phyloP scores from a whole-genome alignment of 2,113 vertebrate species.

The Paramormyrops kingsleyae region DNA sequence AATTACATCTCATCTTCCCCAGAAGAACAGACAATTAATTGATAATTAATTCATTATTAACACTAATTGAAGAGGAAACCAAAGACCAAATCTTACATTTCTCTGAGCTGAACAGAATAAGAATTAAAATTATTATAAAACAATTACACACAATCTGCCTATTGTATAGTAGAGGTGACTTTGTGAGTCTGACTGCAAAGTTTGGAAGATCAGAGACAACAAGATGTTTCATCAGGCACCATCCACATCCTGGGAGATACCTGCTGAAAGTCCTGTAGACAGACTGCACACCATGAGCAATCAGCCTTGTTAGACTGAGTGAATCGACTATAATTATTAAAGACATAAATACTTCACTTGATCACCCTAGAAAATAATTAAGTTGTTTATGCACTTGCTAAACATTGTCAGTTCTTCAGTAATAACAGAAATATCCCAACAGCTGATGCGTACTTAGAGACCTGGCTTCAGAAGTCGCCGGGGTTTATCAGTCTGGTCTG shows the following conservation, averaged over 20 bases:
- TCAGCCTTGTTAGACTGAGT: not conserved
- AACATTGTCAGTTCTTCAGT: not conserved
- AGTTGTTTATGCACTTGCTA: not conserved
- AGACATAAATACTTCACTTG: not conserved
- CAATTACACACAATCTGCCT: not conserved
- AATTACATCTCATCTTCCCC: not conserved
- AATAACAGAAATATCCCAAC: not conserved
- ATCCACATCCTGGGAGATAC: not conserved
- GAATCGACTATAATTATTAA: not conserved
- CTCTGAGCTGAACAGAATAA: not conserved
- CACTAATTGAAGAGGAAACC: not conserved
- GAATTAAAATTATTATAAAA: not conserved
- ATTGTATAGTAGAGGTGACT: not conserved
- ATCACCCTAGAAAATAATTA: not conserved
- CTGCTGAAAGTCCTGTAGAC: not conserved
- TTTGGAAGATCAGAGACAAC: not conserved
- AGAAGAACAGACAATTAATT: not conserved
- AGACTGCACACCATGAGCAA: not conserved
- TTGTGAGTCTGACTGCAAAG: not conserved
- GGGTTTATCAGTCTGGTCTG: not conserved
- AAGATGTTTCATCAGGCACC: not conserved
- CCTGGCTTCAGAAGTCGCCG: not conserved
- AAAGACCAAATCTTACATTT: not conserved
- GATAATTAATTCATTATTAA: not conserved
- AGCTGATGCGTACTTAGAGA: not conserved